These are phyloP conservation scores for Melieria crassipennis DNA, from an alignment of 2,888 invertebrate genomes.

Conservation along the genomic window DNA sequence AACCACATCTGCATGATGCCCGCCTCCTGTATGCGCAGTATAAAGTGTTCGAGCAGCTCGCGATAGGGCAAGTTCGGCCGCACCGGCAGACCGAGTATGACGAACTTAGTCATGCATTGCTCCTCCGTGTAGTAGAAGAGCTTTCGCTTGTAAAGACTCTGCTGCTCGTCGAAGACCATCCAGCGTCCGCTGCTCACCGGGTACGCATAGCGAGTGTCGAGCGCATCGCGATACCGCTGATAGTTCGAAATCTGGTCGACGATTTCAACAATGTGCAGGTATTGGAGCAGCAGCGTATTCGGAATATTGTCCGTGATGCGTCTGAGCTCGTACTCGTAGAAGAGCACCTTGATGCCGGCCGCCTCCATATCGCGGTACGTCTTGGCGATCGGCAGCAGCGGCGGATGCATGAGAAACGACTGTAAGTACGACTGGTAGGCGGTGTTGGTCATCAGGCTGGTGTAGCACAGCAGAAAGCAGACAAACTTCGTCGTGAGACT, in stretches of 20 bases:
- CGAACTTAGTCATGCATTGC: conserved; percentile 4
- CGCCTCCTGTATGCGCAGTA: conserved; percentile 27
- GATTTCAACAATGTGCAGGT: conserved; percentile 28
- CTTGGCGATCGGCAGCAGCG: conserved; percentile 35
- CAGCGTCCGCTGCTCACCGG: conserved; percentile 28
- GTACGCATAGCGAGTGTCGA: conserved; percentile 36
- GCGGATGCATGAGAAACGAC: conserved; percentile 47
- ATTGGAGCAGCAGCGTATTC: not conserved
- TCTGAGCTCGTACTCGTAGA: not conserved
- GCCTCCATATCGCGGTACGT: conserved; percentile 45
- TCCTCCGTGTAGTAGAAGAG: conserved; percentile 22
- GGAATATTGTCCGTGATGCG: not conserved
- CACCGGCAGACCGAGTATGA: conserved; percentile 16
- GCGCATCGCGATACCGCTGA: conserved; percentile 21
- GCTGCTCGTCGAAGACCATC: conserved; percentile 23
- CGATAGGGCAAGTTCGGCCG: conserved; percentile 31
- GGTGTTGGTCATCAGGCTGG: conserved; percentile 47
- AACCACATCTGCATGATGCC: conserved; percentile 27
- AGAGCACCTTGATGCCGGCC: not conserved
- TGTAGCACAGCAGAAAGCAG: conserved; percentile 39
- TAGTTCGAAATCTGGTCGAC: not conserved
- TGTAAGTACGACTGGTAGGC: conserved; percentile 49
- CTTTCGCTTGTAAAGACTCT: conserved; percentile 3
- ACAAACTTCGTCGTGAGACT: conserved; percentile 35
- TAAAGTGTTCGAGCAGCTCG: conserved; percentile 31